Percentiles rank a stretch among this genome's conserved stretches.
phyloP scores from a whole-genome alignment of 1,140 invertebrate genomes.

The Drosophila willistoni region DNA sequence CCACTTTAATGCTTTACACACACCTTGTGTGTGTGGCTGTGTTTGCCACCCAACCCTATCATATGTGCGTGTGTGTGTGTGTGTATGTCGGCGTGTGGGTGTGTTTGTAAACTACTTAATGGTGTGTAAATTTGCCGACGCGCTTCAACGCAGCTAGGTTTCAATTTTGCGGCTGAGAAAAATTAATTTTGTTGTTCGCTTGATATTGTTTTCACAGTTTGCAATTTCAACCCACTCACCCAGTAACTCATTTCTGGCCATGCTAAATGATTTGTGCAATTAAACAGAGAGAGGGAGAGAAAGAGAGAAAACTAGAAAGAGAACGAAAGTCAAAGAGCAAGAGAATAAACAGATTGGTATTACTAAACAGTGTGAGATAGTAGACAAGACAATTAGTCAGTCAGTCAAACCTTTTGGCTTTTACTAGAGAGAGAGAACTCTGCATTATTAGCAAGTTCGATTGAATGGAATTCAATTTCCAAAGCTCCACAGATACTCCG shows the following conservation, averaged over 20 bases:
- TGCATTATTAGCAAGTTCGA: conserved; percentile 48
- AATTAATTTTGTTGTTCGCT: conserved; percentile 67
- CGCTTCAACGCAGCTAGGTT: conserved; percentile 66
- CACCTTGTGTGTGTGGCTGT: conserved; percentile 52
- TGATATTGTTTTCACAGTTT: conserved; percentile 25
- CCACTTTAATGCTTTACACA: conserved; percentile 60
- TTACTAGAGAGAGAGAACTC: not conserved
- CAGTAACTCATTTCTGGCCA: conserved; percentile 31
- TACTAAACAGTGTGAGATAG: conserved; percentile 7
- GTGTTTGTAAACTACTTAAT: conserved; percentile 81
- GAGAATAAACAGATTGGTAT: conserved; percentile 22
- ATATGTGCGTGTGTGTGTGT: not conserved
- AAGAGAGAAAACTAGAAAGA: not conserved
- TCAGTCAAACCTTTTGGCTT: conserved; percentile 51
- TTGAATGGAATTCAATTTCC: conserved; percentile 55
- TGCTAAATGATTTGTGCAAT: conserved; percentile 59
- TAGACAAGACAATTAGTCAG: conserved; percentile 27
- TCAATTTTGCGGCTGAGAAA: conserved; percentile 78
- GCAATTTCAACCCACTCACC: conserved; percentile 3
- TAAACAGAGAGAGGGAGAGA: conserved; percentile 27
- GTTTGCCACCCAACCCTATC: conserved; percentile 20
- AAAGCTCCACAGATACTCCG: conserved; percentile 1
- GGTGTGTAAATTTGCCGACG: conserved; percentile 81
- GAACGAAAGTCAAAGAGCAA: not conserved
- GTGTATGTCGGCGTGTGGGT: conserved; percentile 8